Evolutionary conservation across 2,797 vertebrate genomes (phyloP).

Genomic region (Gouania willdenowi): DNA sequence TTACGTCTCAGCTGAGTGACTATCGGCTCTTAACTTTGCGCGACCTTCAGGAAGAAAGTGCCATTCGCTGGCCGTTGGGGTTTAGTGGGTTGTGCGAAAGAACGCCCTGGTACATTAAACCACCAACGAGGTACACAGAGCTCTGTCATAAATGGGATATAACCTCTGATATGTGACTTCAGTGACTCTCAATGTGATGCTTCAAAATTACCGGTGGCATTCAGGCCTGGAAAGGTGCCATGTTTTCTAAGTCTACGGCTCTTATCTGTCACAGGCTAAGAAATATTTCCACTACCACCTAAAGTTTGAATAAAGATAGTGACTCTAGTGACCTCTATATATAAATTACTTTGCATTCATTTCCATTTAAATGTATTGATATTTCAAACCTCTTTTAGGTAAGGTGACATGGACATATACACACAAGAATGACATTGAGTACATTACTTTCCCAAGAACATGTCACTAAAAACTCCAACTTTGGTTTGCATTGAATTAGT

Average conservation of each 20-base stretch:
- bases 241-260: slow-evolving; percentile 11
- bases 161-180: slow-evolving; percentile 32
- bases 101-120: slow-evolving; percentile 56
- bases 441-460: no score
- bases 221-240: slow-evolving; percentile 13
- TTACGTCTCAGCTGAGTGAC: slow-evolving; percentile 27
- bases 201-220: slow-evolving; percentile 8
- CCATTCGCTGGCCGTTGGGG: slow-evolving; percentile 39
- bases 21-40: slow-evolving; percentile 50
- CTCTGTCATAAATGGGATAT: slow-evolving; percentile 40
- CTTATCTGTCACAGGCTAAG: slow-evolving; percentile 5
- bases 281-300: not conserved
- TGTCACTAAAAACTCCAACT: no score
- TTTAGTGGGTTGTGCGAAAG: slow-evolving; percentile 47
- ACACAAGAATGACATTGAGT: no score
- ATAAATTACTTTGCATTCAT: no score
- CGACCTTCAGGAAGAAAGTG: slow-evolving; percentile 44
- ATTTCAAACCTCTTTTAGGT: no score
- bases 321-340: not conserved
- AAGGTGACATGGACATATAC: no score
- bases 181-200: slow-evolving; percentile 17
- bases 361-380: no score
- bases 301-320: not conserved
- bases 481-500: no score
- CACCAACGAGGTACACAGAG: slow-evolving; percentile 39